phyloP scores from a whole-genome alignment of 2,113 vertebrate genomes.

The Cervus canadensis region DNA sequence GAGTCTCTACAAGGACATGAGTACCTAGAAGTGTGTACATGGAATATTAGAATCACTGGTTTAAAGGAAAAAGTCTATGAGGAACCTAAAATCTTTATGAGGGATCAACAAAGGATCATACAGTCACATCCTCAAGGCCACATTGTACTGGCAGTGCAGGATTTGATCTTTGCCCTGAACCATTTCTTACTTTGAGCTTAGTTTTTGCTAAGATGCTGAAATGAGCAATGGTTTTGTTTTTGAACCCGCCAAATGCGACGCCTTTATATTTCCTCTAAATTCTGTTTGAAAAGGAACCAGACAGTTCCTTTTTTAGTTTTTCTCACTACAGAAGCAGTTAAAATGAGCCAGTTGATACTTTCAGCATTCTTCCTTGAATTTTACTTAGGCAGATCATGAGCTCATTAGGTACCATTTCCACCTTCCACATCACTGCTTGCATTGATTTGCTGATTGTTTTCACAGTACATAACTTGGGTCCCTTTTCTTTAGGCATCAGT shows the following conservation, averaged over 20 bases:
- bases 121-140: background rate
- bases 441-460: background rate
- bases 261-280: constrained; percentile 28
- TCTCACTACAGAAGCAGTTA: background rate
- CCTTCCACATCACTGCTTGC: background rate
- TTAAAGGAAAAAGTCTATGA: background rate
- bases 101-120: background rate
- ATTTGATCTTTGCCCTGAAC: background rate
- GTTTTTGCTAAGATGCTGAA: background rate
- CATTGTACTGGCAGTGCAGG: background rate
- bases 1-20: background rate
- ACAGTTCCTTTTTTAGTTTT: background rate
- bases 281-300: constrained; percentile 7
- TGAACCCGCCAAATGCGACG: background rate
- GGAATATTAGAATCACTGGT: background rate
- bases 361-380: background rate
- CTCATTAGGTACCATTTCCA: background rate
- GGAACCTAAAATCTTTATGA: background rate
- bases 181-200: background rate
- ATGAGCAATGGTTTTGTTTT: background rate
- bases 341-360: background rate
- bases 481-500: background rate
- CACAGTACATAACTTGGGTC: background rate
- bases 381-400: background rate
- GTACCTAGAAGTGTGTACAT: background rate